Evolutionary conservation across 2,888 invertebrate species (phyloP).

Genomic region (Volucella bombylans): DNA sequence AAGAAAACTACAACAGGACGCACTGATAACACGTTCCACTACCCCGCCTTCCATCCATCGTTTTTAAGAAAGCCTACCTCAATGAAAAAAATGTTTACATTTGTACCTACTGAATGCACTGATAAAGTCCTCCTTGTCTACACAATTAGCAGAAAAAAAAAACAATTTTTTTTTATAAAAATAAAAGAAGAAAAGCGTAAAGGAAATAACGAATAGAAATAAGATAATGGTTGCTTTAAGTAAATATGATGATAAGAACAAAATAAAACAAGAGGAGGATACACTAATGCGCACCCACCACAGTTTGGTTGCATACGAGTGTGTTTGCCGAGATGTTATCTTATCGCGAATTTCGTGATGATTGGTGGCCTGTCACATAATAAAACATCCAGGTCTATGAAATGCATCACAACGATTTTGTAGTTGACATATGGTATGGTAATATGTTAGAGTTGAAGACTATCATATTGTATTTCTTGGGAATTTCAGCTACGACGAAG

Average conservation of each 20-base stretch:
- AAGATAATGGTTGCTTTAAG: slow-evolving; percentile 54
- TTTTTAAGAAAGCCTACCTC: slow-evolving; percentile 60
- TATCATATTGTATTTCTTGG: too few species aligned
- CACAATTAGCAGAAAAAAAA: slow-evolving; percentile 36
- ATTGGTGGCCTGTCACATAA: slow-evolving; percentile 28
- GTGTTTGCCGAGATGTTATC: slow-evolving; percentile 18
- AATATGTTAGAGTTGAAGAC: too few species aligned
- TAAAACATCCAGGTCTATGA: not conserved
- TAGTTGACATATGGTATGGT: not conserved
- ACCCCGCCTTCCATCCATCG: not conserved
- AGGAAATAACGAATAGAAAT: slow-evolving; percentile 32
- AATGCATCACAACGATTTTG: slow-evolving; percentile 3
- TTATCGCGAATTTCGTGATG: slow-evolving; percentile 46
- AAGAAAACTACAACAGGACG: slow-evolving; percentile 29
- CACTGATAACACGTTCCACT: slow-evolving; percentile 46
- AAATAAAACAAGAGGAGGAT: slow-evolving; percentile 39
- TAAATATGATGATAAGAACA: slow-evolving; percentile 51
- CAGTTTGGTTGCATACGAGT: slow-evolving; percentile 30
- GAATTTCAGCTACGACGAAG: too few species aligned
- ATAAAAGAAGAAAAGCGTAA: slow-evolving; percentile 8
- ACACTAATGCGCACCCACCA: slow-evolving; percentile 39
- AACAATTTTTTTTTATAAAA: slow-evolving; percentile 1
- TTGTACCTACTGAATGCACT: slow-evolving; percentile 65
- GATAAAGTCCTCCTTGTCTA: slow-evolving; percentile 50
- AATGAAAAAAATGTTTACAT: slow-evolving; percentile 64